Evolutionary conservation across 2,888 invertebrate species (phyloP).

Genomic region (Himalopsyche tibetana): DNA sequence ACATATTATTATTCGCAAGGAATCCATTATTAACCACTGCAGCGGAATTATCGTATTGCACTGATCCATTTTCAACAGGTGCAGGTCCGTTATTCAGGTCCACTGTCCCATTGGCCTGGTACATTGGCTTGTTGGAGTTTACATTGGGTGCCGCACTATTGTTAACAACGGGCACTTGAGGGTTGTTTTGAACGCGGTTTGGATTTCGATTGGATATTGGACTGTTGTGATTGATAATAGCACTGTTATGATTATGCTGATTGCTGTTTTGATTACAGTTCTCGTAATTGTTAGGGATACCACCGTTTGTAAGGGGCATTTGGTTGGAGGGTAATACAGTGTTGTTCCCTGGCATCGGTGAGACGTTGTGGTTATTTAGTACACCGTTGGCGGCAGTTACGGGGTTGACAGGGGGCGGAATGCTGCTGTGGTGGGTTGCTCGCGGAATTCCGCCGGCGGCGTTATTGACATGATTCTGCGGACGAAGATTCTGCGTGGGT

Average conservation of each 20-base stretch:
- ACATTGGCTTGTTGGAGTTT: background rate
- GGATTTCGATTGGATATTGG: background rate
- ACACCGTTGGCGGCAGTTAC: background rate
- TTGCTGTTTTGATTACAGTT: constrained; percentile 28
- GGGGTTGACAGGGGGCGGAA: constrained; percentile 52
- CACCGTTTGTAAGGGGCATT: constrained; percentile 47
- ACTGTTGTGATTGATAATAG: background rate
- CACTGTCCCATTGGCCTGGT: background rate
- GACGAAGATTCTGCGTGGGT: constrained; percentile 44
- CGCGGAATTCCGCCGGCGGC: constrained; percentile 34
- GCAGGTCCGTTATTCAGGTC: constrained; percentile 52
- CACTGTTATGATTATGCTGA: constrained; percentile 8
- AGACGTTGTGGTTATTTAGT: background rate
- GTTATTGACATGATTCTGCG: background rate
- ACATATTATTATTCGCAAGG: constrained; percentile 59
- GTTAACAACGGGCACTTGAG: background rate
- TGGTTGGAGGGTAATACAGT: background rate
- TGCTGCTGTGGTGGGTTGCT: constrained; percentile 43
- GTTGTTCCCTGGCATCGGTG: background rate
- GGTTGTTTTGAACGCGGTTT: constrained; percentile 8
- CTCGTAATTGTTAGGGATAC: constrained; percentile 32
- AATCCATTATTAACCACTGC: constrained; percentile 49
- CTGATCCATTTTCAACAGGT: constrained; percentile 43
- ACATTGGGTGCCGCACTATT: background rate
- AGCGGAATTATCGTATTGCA: constrained; percentile 47